Evolutionary conservation across 1,140 invertebrate species (phyloP).

Genomic region (Hycleus cichorii): DNA sequence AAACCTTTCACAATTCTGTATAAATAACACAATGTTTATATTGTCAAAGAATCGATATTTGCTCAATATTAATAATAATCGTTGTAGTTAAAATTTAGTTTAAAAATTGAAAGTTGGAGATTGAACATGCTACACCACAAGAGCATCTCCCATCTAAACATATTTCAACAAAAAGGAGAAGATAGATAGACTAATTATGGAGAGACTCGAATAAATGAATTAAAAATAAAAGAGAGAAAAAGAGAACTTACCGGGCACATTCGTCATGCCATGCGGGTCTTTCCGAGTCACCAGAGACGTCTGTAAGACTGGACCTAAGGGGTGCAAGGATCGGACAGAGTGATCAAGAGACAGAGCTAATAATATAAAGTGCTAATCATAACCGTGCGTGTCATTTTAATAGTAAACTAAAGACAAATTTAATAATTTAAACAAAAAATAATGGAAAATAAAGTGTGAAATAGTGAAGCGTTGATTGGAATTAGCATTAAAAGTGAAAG

Average conservation of each 20-base stretch:
- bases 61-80: too few species aligned
- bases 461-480: not conserved
- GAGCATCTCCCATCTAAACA: too few species aligned
- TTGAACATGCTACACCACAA: too few species aligned
- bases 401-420: too few species aligned
- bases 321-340: slow-evolving; percentile 39
- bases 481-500: not conserved
- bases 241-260: slow-evolving; percentile 52
- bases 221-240: slow-evolving; percentile 9
- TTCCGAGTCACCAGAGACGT: slow-evolving; percentile 43
- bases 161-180: too few species aligned
- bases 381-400: slow-evolving; percentile 16
- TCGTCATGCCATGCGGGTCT: slow-evolving; percentile 54
- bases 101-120: too few species aligned
- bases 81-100: too few species aligned
- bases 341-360: slow-evolving; percentile 28
- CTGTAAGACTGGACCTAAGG: slow-evolving; percentile 40
- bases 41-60: too few species aligned
- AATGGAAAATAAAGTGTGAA: slow-evolving; percentile 1
- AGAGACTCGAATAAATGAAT: not conserved
- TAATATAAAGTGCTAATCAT: slow-evolving; percentile 25
- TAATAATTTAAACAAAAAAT: slow-evolving; percentile 5
- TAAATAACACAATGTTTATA: slow-evolving; percentile 2
- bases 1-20: slow-evolving; percentile 93
- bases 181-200: too few species aligned